Conservation (phyloP, 1,140 invertebrate genomes). For the Venustaconcha ellipsiformis region DNA sequence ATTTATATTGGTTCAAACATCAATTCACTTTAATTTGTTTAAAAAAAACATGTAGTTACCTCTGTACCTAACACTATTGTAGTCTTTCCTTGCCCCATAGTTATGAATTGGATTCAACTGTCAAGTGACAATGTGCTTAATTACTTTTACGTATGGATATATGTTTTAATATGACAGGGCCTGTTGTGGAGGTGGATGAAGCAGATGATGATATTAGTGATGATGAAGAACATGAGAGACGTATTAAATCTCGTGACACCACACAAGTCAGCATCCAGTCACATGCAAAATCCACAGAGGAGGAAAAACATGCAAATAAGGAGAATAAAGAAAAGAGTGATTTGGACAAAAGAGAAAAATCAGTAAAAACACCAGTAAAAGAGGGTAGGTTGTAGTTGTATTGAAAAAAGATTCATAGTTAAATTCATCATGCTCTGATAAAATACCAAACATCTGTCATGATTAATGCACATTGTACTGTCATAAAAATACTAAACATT, state of each 20-base stretch:
- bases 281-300: not conserved
- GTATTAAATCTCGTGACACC: slow-evolving; percentile 1
- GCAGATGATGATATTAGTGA: slow-evolving; percentile 51
- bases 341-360: not conserved
- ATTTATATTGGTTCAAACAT: no score
- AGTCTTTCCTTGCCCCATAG: not conserved
- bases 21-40: not conserved
- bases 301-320: not conserved
- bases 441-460: not conserved
- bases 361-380: slow-evolving; percentile 2
- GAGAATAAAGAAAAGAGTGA: not conserved
- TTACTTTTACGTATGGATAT: not conserved
- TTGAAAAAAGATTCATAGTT: not conserved
- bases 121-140: not conserved
- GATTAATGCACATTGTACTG: not conserved
- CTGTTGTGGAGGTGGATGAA: slow-evolving; percentile 58
- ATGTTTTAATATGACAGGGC: slow-evolving; percentile 44
- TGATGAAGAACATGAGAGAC: slow-evolving; percentile 51
- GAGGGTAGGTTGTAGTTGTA: not conserved
- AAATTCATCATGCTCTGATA: not conserved
- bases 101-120: not conserved
- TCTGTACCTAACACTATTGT: not conserved
- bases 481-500: not conserved
- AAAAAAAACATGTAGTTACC: not conserved
- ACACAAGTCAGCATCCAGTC: slow-evolving; percentile 1